Base-by-base conservation (phyloP, 2,888 invertebrate genomes). In the Cheilosia scutellata region DNA sequence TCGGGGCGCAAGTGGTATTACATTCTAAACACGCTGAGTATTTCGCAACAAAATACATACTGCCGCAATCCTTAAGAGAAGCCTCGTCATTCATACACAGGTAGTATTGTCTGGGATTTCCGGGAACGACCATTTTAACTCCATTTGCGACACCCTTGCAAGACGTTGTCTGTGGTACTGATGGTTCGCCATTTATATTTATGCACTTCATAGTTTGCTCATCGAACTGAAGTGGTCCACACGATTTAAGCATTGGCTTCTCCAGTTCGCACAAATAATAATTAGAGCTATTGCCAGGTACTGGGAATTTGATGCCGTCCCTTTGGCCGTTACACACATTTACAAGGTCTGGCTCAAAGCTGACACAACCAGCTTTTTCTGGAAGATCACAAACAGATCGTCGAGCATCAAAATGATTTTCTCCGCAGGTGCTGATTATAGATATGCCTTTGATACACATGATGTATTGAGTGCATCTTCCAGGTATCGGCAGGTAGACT, bases 261-360 rank as follows among this genome's bases (percentile, higher is more conserved):
- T 33, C 78, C 1, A 49, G 9, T 9, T 11, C 13, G 33, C 91
- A 91, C 60, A 89, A 88, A 31, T 89, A 91, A 88, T 89, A 91
- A 53, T 89, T 88, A 0, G 89, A 89, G 63, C 90, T 90, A 65
- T 90, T 91, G 11, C 90, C 91, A 0, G 91, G 90, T 2, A 90
- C 90, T 4, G 91, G 58, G 6, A 89, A 82, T 4, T 88, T 90
- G 71, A 88, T 89, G 13, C 91, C 91, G 72, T 90, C 80, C 0
- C 42, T 7, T 55, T 90, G 90, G 5, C 87, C 76, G 4, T 74
- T 82, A 60, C 91, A 91, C 1, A 91, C 82, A 13, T 51, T 44
- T 2, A 20, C 25, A 7, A 42, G 25, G 1, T 13, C 16, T 20
- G 60, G 66, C 16, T 9, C 42, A 33, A 20, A 27, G 25, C 20